Base-by-base conservation (phyloP, 1,140 invertebrate species). In the Meloidogyne hapla region DNA sequence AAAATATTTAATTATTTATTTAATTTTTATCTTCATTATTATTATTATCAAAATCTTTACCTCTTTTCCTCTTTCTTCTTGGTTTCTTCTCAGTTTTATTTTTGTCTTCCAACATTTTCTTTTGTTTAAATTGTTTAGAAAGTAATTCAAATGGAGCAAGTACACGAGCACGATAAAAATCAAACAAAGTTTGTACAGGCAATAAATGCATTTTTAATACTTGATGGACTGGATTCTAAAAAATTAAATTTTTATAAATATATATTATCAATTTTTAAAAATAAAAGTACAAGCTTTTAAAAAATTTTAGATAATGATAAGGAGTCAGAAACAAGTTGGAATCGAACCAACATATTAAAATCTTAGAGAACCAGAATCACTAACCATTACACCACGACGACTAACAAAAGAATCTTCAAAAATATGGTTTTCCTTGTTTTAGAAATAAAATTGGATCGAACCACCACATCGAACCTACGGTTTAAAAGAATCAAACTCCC, bases 191-290 rank as follows among this genome's bases (percentile, higher is more conserved):
- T 26, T 45, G 33, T 28, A 61, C 28, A 0, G 40, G 40, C 15
- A 70, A 61, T 45, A 61, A 26, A 45, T 70, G 69, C 45, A 18
- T 26, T 28, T 70, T 33, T 26, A 70, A 28, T 1, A 70, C 69
- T 28, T 70, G 69, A 28, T 70, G 69, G n/a, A 70, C 69, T 25
- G 69, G 69, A n/a, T 70, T 70, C 69, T 70, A 61, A n/a, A n/a
- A n/a, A n/a, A n/a, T n/a, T n/a, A n/a, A 42, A 42, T 42, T 42
- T 42, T 12, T 12, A 42, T 2, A 42, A 42, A 42, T 10, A 42
- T 12, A 1, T 9, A 42, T 12, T 42, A 4, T 38, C 9, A 38
- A 38, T 4, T 4, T 4, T n/a, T n/a, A n/a, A 2, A 42, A 42
- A 42, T 10, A 42, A 42, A 42, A 10, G 9, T 42, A 33, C 33